Base-by-base conservation (phyloP, 2,113 vertebrate genomes). In the Brachyhypopomus occidentalis region DNA sequence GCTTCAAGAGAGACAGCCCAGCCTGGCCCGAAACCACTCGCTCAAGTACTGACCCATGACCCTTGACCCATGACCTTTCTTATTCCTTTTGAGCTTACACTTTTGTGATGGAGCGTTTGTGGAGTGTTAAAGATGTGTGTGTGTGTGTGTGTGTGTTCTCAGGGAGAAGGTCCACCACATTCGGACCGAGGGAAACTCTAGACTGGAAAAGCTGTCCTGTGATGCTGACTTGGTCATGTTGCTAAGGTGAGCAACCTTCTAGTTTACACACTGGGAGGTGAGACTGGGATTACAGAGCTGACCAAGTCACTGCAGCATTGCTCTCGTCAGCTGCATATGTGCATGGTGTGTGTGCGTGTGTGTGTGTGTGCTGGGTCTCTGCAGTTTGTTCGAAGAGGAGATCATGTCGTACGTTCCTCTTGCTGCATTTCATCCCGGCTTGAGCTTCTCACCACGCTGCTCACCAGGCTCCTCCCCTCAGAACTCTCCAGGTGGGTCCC, bases 141-240 rank as follows among this genome's bases (percentile, higher is more conserved):
- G 64, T 77, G 48, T 56, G 17, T 72, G 60, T 82, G 27, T 86
- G 34, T 78, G 59, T 80, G 0, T 73, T 36, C 22, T 23, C 72
- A 96, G 96, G 94, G 95, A 97, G 92, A 97, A 97, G 93, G 95
- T 97, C 78, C 95, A 96, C 88, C 96, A 96, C 84, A 96, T 97
- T 89, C 93, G 95, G 34, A 96, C 95, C 72, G 96, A 97, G 88
- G 96, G 95, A 66, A 95, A 93, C 23, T 93, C 94, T 17, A 95
- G 96, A 30, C 92, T 97, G 84, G 95, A 97, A 86, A 96, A 96
- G 80, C 84, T 97, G 78, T 96, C 95, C 1, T 96, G 94, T 88
- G 96, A 97, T 89, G 96, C 96, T 75, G 96, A 97, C 89, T 91
- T 97, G 80, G 96, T 97, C 83, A 96, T 97, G 88, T 88, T 96